Conservation (phyloP, 2,888 invertebrate genomes). For the Drosophila putrida region DNA sequence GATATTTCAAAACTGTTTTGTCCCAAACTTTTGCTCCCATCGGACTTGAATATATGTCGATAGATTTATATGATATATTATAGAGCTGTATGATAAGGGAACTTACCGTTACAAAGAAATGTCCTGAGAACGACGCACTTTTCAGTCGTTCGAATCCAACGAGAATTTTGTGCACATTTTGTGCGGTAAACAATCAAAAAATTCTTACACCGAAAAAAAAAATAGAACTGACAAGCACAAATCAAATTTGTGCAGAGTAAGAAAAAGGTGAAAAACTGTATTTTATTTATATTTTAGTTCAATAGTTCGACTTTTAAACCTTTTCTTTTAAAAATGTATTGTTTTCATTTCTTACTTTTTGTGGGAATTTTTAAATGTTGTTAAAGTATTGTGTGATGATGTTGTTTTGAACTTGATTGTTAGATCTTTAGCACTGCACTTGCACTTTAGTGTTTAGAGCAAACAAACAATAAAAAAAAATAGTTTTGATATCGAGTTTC, state of each 20-base stretch:
- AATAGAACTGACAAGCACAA: constrained; percentile 28
- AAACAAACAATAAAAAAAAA: constrained; percentile 51
- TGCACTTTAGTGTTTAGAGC: constrained; percentile 29
- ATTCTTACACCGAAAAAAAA: constrained; percentile 44
- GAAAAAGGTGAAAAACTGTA: constrained; percentile 8
- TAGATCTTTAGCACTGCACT: constrained; percentile 49
- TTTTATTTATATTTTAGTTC: not conserved
- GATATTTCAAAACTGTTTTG: constrained; percentile 6
- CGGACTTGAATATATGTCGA: not conserved
- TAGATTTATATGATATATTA: not conserved
- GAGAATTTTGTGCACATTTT: constrained; percentile 81
- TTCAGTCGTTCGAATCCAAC: constrained; percentile 76
- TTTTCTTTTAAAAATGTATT: not conserved
- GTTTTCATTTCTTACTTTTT: not conserved
- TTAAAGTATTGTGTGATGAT: constrained; percentile 9
- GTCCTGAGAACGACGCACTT: constrained; percentile 65
- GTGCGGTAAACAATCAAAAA: constrained; percentile 57
- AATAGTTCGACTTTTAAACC: not conserved
- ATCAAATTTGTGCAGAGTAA: constrained; percentile 15
- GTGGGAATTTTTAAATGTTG: not conserved
- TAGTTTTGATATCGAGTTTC: constrained; percentile 23
- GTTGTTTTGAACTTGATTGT: constrained; percentile 8
- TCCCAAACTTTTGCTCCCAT: constrained; percentile 2
- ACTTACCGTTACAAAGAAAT: constrained; percentile 50
- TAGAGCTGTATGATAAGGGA: not conserved